Evolutionary conservation across 2,888 invertebrate genomes (phyloP), one percentile per base, ranked within the genome.

Genomic region (Drosophila yooni): DNA sequence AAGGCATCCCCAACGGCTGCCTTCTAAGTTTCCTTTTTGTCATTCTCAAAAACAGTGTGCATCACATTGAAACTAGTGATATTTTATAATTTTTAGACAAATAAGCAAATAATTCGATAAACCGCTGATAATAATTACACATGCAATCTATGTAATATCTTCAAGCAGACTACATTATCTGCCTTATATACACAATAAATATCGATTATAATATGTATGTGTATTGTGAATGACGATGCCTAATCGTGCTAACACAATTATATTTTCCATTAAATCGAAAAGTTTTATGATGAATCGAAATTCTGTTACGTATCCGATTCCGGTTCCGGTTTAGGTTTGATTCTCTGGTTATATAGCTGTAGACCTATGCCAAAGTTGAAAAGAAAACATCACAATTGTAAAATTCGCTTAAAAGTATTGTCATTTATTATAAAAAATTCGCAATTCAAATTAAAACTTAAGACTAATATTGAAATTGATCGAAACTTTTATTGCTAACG

Each of bases 21-120:
- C 31, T 89, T 88, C 54, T 89, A 70, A 85, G 31, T 36, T 61
- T 25, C 33, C 40, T 0, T 4, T n/a, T 25, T 10, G 15, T 25
- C 40, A 64, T 21, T n/a, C 62, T 34, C 48, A 51, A 62, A 34
- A 71, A 76, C 71, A 76, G 70, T 89, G 88, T 85, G 77, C 84
- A 89, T 80, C 84, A 88, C 90, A 85, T 90, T 88, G 77, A 85
- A 76, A 67, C 78, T 80, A 89, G 85, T 85, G 85, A 90, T 85
- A 90, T 85, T 60, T 31, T 27, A 34, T 38, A 31, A 58, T n/a
- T 18, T 52, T 60, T 60, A 61, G 53, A 33, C n/a, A 21, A 15
- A 25, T 57, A 81, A 71, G 56, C 54, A 59, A 69, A 46, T 38
- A 33, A 70, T 59, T 59, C 63, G 51, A 46, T 53, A 54, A 21